Percentiles rank a stretch among this genome's conserved stretches.
Conservation (phyloP, 2,797 vertebrate species). For the Loris lydekkerianus region DNA sequence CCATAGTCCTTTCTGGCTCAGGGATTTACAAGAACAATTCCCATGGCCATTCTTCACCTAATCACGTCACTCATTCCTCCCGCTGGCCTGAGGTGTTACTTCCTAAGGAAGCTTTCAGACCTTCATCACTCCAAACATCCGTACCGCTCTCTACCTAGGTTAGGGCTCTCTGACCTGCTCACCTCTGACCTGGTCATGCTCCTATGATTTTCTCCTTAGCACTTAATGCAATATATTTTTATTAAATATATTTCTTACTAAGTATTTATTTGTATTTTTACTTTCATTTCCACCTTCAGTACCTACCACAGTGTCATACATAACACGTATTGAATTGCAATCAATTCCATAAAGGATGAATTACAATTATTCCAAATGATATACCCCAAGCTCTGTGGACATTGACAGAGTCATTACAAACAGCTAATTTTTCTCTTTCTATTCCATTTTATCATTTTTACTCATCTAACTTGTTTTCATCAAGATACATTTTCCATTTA, state of each 20-base stretch:
- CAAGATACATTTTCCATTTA: background rate
- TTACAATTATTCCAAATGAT: background rate
- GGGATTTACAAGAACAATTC: background rate
- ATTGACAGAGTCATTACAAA: background rate
- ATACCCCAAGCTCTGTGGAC: background rate
- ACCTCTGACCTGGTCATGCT: background rate
- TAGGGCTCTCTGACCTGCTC: background rate
- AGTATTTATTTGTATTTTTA: constrained; percentile 25
- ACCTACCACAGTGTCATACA: background rate
- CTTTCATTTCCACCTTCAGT: background rate
- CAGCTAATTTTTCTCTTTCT: constrained; percentile 1
- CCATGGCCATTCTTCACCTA: too few relatives aligned
- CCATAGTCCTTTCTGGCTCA: background rate
- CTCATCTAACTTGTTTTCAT: background rate
- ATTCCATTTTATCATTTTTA: background rate
- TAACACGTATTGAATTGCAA: background rate
- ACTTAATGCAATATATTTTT: background rate
- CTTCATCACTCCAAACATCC: background rate
- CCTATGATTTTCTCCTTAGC: background rate
- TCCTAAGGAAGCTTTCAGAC: background rate
- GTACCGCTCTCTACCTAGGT: rapidly evolving
- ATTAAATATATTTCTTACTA: background rate
- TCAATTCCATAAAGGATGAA: background rate
- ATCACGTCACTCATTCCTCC: background rate
- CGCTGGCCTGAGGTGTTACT: background rate